Base-by-base conservation (phyloP, 2,888 invertebrate species). In the Melanchra persicariae region DNA sequence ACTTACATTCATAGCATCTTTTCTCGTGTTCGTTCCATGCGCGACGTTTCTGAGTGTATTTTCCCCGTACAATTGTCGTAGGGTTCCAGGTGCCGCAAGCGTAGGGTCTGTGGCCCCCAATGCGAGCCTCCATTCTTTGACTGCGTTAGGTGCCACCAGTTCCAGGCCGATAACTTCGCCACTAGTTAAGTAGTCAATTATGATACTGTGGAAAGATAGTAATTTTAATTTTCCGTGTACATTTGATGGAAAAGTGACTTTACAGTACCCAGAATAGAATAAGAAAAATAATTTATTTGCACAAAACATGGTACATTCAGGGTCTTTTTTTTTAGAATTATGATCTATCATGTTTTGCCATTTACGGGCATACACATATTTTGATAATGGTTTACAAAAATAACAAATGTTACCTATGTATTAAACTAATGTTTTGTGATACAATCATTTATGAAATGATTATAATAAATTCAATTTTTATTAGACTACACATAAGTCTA, bases 21-120 rank as follows among this genome's bases (percentile, higher is more conserved):
- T 96, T 0, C 93, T 85, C 49, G 96, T 96, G 69, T 96, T 95
- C 8, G 98, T 97, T 30, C 97, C 98, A 89, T 52, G 54, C 5
- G 34, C 54, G 30, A 34, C n/a, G 30, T 54, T 54, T 12, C 1
- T 54, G 9, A 54, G 54, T 1, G 8, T 12, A 12, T n/a, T 54
- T 34, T 54, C 54, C 10, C 54, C 54, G 54, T 54, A 54, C n/a
- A 34, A 5, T 10, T n/a, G 9, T 1, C 54, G 54, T 10, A 54
- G 54, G 30, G 54, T 54, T 1, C 54, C 54, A 10, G 54, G n/a
- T 1, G 30, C 54, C n/a, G 54, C 54, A 0, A 8, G 1, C 7
- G 10, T 6, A 19, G 54, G 54, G 34, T 54, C 19, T n/a, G 30
- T 34, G 10, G 54, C 30, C 0, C 54, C 54, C 17, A 54, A n/a